These are phyloP conservation scores for Lepisosteus osseus DNA, from an alignment of 2,113 vertebrate species.

Conservation along the genomic window DNA sequence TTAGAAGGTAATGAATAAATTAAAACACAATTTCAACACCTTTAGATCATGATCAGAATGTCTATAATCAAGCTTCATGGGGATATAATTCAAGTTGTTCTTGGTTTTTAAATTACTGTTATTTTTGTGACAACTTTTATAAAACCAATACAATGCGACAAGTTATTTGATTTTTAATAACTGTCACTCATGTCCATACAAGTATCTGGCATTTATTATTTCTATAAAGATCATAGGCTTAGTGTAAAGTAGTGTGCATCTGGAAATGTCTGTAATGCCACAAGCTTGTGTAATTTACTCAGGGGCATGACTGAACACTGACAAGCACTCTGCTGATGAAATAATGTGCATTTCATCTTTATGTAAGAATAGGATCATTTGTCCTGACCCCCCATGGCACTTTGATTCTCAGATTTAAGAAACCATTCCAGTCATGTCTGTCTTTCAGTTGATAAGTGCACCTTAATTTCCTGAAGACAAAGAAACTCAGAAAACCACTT, in stretches of 20 bases:
- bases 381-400: background rate
- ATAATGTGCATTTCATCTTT: conserved; percentile 3
- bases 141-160: background rate
- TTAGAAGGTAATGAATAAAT: too few species aligned
- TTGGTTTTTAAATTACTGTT: background rate
- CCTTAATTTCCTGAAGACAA: background rate
- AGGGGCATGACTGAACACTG: background rate
- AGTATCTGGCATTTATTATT: background rate
- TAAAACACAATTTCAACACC: too few species aligned
- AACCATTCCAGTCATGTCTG: background rate
- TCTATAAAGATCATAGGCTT: conserved; percentile 3
- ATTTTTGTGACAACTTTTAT: background rate
- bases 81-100: too few species aligned
- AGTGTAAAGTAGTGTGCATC: background rate
- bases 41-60: too few species aligned
- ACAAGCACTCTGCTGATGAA: background rate
- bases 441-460: background rate
- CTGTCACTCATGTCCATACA: background rate
- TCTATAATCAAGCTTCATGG: too few species aligned
- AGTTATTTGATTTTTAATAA: conserved; percentile 1
- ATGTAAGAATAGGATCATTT: conserved; percentile 1
- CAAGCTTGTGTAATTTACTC: conserved; percentile 5
- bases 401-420: background rate
- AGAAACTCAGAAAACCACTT: background rate
- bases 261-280: background rate